Percentiles rank a stretch among this genome's conserved stretches.
Evolutionary conservation across 2,888 invertebrate genomes (phyloP).

Genomic region (Eupithecia pulchellata): DNA sequence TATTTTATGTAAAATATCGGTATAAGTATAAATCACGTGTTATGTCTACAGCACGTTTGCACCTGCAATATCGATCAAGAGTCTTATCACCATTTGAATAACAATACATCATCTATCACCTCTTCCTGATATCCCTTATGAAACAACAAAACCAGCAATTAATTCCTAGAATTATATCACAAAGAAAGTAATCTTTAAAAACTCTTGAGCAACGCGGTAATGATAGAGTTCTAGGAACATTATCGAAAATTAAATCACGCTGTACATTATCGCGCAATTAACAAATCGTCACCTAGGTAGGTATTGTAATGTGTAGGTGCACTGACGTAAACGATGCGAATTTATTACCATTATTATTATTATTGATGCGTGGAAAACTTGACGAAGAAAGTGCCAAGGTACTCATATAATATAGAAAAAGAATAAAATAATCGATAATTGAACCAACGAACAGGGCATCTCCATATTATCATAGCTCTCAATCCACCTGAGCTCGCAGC

Average conservation of each 20-base stretch:
- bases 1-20: background rate
- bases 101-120: slow-evolving; percentile 33
- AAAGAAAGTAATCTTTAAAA: slow-evolving; percentile 41
- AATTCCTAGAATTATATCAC: slow-evolving; percentile 40
- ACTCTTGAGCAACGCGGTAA: slow-evolving; percentile 41
- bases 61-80: slow-evolving; percentile 34
- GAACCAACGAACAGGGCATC: slow-evolving; percentile 65
- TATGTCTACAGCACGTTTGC: slow-evolving; percentile 6
- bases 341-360: slow-evolving; percentile 10
- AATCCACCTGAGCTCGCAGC: slow-evolving; percentile 79
- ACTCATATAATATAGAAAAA: slow-evolving; percentile 3
- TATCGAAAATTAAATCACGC: slow-evolving; percentile 46
- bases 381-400: background rate
- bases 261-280: slow-evolving; percentile 45
- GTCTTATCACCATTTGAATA: slow-evolving; percentile 27
- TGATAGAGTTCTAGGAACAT: slow-evolving; percentile 45
- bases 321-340: slow-evolving; percentile 32
- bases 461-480: slow-evolving; percentile 79
- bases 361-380: slow-evolving; percentile 1
- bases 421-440: slow-evolving; percentile 36
- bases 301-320: slow-evolving; percentile 26
- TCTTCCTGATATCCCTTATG: slow-evolving; percentile 32
- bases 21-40: slow-evolving; percentile 9
- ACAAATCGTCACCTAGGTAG: slow-evolving; percentile 43
- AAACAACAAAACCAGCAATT: slow-evolving; percentile 36